phyloP scores from a whole-genome alignment of 92 coral and sea anemone species.

The Zoanthus gigantus region DNA sequence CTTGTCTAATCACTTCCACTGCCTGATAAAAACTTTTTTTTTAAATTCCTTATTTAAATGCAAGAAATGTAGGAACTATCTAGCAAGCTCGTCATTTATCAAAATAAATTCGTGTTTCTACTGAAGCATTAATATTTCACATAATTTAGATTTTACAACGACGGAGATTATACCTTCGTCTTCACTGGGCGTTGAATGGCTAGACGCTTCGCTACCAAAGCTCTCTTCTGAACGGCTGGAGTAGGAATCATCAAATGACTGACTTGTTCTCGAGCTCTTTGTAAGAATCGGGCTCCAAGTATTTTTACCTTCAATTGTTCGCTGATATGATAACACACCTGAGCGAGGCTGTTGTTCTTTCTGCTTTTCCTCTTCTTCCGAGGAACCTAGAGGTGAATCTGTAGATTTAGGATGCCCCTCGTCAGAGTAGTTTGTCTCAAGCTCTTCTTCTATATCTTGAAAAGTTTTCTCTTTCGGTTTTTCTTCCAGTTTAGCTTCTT shows the following conservation, averaged over 20 bases:
- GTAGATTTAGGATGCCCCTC: not conserved
- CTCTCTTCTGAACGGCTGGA: conserved; percentile 68
- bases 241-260: conserved; percentile 28
- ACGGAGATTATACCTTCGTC: conserved; percentile 27
- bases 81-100: too few relatives aligned
- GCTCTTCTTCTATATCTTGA: not conserved
- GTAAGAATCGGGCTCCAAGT: conserved; percentile 20
- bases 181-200: conserved; percentile 56
- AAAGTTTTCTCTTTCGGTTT: not conserved
- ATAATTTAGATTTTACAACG: not conserved
- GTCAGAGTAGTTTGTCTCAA: not conserved
- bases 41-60: not conserved
- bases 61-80: not conserved
- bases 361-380: conserved; percentile 31
- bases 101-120: too few relatives aligned
- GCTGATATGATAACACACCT: conserved; percentile 32
- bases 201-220: conserved; percentile 62
- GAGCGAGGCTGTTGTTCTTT: conserved; percentile 50
- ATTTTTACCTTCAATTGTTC: not conserved
- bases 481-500: not conserved
- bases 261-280: conserved; percentile 30
- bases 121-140: not conserved
- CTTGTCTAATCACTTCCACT: not conserved
- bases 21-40: not conserved
- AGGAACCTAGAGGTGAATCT: conserved; percentile 7